phyloP scores from a whole-genome alignment of 2,888 invertebrate genomes.

The Diadromus collaris region DNA sequence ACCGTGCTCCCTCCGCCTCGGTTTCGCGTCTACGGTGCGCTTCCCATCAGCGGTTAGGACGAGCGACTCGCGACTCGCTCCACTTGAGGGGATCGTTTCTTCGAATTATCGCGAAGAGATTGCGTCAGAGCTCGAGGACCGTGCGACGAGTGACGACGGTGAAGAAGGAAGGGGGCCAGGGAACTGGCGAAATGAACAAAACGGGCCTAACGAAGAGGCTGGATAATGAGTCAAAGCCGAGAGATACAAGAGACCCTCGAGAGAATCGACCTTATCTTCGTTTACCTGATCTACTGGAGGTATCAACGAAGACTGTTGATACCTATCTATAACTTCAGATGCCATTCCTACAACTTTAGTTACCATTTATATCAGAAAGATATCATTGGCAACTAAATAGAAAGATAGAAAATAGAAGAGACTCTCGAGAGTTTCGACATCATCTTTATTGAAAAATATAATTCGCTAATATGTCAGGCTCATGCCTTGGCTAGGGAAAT shows the following conservation, averaged over 20 bases:
- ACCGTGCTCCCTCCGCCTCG: neutral
- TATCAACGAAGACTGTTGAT: neutral
- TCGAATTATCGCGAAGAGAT: constrained; percentile 39
- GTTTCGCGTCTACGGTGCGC: neutral
- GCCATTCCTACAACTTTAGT: too few relatives aligned
- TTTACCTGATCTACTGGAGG: constrained; percentile 14
- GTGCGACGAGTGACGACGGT: constrained; percentile 14
- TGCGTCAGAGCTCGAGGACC: constrained; percentile 20
- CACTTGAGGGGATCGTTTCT: constrained; percentile 30
- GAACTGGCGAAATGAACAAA: constrained; percentile 11
- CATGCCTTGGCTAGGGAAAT: too few relatives aligned
- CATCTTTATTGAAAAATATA: too few relatives aligned
- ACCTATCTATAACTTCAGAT: too few relatives aligned
- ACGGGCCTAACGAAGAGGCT: constrained; percentile 18
- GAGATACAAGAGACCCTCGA: constrained; percentile 2
- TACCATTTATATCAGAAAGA: too few relatives aligned
- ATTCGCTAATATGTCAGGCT: too few relatives aligned
- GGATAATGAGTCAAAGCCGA: neutral
- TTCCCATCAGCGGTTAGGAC: constrained; percentile 10
- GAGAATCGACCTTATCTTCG: neutral
- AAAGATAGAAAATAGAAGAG: too few relatives aligned
- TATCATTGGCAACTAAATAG: too few relatives aligned
- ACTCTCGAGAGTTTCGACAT: too few relatives aligned
- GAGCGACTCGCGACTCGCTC: constrained; percentile 8
- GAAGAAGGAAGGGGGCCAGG: neutral